A percentile compares a stretch with the other conserved stretches of the same genome.
These are phyloP conservation scores for Sebastes matsubarae DNA, from an alignment of 2,797 vertebrate genomes.

Conservation along the genomic window DNA sequence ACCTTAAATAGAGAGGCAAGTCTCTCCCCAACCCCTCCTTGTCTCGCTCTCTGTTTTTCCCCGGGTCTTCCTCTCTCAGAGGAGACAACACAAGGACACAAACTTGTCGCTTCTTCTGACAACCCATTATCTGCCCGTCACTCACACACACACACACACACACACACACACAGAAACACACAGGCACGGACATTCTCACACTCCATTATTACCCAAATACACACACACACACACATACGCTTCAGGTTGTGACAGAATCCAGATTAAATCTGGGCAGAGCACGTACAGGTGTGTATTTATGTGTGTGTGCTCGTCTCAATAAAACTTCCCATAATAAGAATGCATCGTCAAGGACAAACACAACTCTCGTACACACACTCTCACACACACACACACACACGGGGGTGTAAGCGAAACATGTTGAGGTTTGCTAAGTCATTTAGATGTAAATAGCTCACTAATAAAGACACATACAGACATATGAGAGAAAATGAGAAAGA, in stretches of 20 bases:
- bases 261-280: conserved; percentile 76
- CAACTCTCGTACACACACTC: conserved; percentile 3
- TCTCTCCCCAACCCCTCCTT: conserved; percentile 23
- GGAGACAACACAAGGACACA: conserved; percentile 76
- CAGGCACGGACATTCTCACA: conserved; percentile 62
- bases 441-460: conserved; percentile 53
- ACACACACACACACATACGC: conserved; percentile 9
- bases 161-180: conserved; percentile 14
- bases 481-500: conserved; percentile 10
- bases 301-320: conserved; percentile 37
- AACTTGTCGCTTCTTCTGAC: conserved; percentile 84
- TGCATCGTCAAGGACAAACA: conserved; percentile 59
- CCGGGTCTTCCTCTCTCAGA: conserved; percentile 54
- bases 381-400: neutral
- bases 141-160: conserved; percentile 57
- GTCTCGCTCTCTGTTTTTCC: conserved; percentile 53
- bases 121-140: conserved; percentile 86
- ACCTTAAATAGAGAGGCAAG: conserved; percentile 57
- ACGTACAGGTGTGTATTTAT: conserved; percentile 30
- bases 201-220: conserved; percentile 69
- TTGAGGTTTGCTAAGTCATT: conserved; percentile 35
- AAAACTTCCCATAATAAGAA: conserved; percentile 64
- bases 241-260: conserved; percentile 62
- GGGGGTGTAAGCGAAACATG: conserved; percentile 8
- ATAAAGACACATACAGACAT: conserved; percentile 29